Base-by-base conservation (phyloP, 2,113 vertebrate genomes). In the Tenebrosternarchus preto region DNA sequence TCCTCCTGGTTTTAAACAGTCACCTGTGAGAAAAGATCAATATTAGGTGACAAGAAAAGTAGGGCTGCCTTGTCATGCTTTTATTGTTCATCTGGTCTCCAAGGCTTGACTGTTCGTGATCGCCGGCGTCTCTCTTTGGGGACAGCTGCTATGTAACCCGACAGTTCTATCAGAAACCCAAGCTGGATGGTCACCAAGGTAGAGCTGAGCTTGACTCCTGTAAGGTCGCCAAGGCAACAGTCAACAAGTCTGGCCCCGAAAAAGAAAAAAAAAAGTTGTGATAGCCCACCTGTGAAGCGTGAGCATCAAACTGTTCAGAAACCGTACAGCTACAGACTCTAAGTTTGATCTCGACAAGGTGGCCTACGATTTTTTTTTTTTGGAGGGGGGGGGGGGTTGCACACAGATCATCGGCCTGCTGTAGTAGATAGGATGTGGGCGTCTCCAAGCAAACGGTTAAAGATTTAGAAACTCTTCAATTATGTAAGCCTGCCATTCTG, bases 171-270 rank as follows among this genome's bases (percentile, higher is more conserved):
- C 63, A 61, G 85, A 77, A 86, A 86, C 80, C 69, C 69, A 25
- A 86, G 85, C 82, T 63, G 73, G 68, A 36, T 61, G 64, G 76
- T 76, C 74, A 66, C 56, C 60, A 68, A 27, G 73, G 27, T 70
- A 76, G 61, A 64, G 59, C 50, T 83, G 61, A 64, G 59, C 50
- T 83, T 33, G 17, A 79, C 27, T 76, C 25, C 8, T 57, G 19
- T 15, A 1, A 6, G 68, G 85, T 86, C 71, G 12, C 80, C 80
- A 55, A 29, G 80, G 76, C 60, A 68, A 84, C 82, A 36, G 60
- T 76, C 82, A 85, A 85, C 83, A 80, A 82, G 80, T 80, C 63
- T 17, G 29, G 53, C 73, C 80, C 77, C 33, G 72, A 66, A 80
- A 55, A 67, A 79, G 74, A 80, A 82, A 80, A 76, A 70, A 71